A percentile compares a stretch with the other conserved stretches of the same genome.
Evolutionary conservation across 2,113 vertebrate genomes (phyloP).

Genomic region (Psilopogon haemacephalus): DNA sequence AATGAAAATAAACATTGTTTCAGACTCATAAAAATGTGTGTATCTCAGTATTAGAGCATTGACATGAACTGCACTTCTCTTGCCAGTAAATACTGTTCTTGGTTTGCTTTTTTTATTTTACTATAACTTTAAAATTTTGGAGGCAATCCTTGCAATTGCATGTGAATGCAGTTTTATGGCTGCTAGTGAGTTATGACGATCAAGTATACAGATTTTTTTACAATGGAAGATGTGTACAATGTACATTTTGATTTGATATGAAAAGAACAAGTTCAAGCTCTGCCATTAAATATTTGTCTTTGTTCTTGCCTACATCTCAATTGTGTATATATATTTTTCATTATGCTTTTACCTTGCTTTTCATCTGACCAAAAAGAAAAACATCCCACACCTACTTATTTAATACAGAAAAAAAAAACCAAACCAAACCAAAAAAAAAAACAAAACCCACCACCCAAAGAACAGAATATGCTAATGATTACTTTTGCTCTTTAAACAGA

Average conservation of each 20-base stretch:
- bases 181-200: neutral
- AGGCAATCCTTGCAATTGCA: fast-evolving
- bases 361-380: neutral
- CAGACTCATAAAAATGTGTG: neutral
- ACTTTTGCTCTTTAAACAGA: neutral
- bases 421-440: neutral
- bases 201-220: neutral
- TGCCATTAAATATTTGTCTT: neutral
- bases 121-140: fast-evolving
- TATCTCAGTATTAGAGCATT: neutral
- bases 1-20: neutral
- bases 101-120: neutral
- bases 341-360: neutral
- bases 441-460: neutral
- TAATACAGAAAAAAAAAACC: neutral
- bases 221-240: neutral
- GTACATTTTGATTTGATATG: neutral
- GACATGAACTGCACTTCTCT: neutral
- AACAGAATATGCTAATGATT: neutral
- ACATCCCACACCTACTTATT: neutral
- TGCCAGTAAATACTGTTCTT: neutral
- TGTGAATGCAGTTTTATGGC: neutral
- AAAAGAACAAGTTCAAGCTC: neutral
- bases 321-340: neutral
- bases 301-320: neutral